Base-by-base conservation (phyloP, 2,113 vertebrate species). In the Hepsetus odoe region DNA sequence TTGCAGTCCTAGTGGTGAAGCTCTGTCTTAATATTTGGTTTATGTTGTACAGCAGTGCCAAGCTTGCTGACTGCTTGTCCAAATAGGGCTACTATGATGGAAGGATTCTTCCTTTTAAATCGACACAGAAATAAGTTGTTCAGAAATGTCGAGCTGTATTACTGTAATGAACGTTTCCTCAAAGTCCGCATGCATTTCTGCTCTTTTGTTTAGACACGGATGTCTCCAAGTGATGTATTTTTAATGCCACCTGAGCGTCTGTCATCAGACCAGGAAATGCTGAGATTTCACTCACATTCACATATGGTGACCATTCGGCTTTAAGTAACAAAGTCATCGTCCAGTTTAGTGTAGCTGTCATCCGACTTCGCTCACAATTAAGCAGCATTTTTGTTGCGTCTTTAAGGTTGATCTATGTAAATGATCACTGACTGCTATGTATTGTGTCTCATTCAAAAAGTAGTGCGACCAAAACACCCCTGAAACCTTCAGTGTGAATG, bases 181-280 rank as follows among this genome's bases (percentile, higher is more conserved):
- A 0, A 24, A 59, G 65, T 77, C 65, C 58, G 75, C 75, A 67
- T 38, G 62, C 56, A 68, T 77, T 76, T 49, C 64, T 44, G 76
- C 26, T 79, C 78, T 64, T 40, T 28, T n/a, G 56, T 33, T 20
- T 74, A 55, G 71, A 79, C 77, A 69, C 51, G 49, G 69, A 49
- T 16, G 46, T 42, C 53, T 73, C 32, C 10, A 62, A 46, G 49
- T 55, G 33, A 24, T 32, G 74, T 38, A 79, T 73, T 78, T 79
- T 64, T 79, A 82, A 75, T 75, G 71, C 70, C 65, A 56, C 44
- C 56, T 66, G 26, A 33, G 55, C 8, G 42, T 68, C 42, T 51
- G 42, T 61, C 71, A 77, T 30, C 62, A 77, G 70, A 38, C 40
- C 7, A 26, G n/a, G 53, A 51, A 62, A 38, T 13, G 38, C 7